Evolutionary conservation across 2,888 invertebrate species (phyloP).

Genomic region (Timandra comae): DNA sequence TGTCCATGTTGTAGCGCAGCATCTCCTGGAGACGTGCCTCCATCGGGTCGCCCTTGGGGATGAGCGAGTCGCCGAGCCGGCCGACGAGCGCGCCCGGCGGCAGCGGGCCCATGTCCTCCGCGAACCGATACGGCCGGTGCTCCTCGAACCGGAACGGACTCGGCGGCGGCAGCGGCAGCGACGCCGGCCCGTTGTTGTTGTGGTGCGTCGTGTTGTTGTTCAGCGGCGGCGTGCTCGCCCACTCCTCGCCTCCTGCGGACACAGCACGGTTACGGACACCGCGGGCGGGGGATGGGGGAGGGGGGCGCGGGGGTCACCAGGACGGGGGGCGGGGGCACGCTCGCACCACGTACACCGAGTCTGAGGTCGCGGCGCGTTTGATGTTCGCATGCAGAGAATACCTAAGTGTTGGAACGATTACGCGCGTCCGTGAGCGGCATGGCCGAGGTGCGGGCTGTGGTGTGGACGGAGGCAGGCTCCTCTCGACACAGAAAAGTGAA

Average conservation of each 20-base stretch:
- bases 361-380: constrained; percentile 46
- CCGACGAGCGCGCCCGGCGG: constrained; percentile 90
- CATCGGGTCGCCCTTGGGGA: constrained; percentile 95
- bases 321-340: constrained; percentile 40
- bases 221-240: constrained; percentile 70
- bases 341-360: constrained; percentile 43
- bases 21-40: constrained; percentile 95
- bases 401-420: constrained; percentile 50
- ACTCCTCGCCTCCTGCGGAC: constrained; percentile 72
- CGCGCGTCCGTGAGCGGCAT: constrained; percentile 63
- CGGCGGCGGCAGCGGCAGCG: constrained; percentile 69
- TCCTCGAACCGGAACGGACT: constrained; percentile 89
- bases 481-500: constrained; percentile 40
- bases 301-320: too few species aligned
- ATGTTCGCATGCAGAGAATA: constrained; percentile 46
- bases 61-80: constrained; percentile 90
- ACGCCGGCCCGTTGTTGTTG: constrained; percentile 72
- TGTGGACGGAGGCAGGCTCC: constrained; percentile 16
- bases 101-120: constrained; percentile 85
- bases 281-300: constrained; percentile 78
- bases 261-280: constrained; percentile 81
- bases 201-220: constrained; percentile 76
- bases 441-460: constrained; percentile 49
- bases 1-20: constrained; percentile 96
- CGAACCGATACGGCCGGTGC: constrained; percentile 87